These are phyloP conservation scores for Parauchenoglanis punctatus DNA, from an alignment of 2,797 vertebrate genomes.

Conservation along the genomic window DNA sequence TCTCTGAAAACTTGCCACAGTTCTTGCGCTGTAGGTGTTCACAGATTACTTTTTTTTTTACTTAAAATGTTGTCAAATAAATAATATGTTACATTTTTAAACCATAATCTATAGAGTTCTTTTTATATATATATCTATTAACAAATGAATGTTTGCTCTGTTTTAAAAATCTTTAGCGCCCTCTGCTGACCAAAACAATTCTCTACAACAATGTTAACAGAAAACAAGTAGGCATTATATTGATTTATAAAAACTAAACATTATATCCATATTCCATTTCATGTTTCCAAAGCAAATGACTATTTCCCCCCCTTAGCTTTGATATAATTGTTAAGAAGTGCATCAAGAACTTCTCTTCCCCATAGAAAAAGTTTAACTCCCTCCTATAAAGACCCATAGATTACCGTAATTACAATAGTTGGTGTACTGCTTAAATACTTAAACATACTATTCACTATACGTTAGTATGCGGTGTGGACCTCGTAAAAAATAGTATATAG, in stretches of 20 bases:
- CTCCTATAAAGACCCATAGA: not conserved
- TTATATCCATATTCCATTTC: not conserved
- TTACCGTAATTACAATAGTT: not conserved
- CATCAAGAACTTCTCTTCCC: not conserved
- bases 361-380: not conserved
- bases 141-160: not conserved
- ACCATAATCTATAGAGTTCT: not conserved
- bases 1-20: not conserved
- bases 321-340: not conserved
- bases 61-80: not conserved
- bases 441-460: not conserved
- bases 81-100: not conserved
- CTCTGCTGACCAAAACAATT: conserved; percentile 17
- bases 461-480: not conserved
- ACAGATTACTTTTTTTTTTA: not conserved
- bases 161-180: not conserved
- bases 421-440: not conserved
- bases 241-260: not conserved
- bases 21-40: not conserved
- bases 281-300: not conserved
- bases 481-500: not conserved
- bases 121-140: not conserved
- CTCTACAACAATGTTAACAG: not conserved
- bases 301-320: not conserved
- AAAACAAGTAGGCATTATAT: not conserved